Conservation (phyloP, 23 tunicate species). For the Ciona savignyi region DNA sequence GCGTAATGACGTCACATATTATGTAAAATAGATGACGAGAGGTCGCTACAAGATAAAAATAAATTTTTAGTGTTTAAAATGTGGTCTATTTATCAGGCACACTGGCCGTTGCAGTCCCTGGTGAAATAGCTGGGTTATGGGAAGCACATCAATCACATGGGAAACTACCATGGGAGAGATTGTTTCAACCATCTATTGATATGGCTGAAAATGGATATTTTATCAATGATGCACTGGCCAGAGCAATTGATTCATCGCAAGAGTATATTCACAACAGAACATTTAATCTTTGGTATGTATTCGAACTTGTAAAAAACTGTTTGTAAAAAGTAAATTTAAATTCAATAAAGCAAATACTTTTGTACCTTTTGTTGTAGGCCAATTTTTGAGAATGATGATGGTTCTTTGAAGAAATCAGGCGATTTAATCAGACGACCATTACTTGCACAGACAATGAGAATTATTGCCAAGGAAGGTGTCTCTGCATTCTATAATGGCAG, state of each 20-base stretch:
- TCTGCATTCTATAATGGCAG: constrained; percentile 70
- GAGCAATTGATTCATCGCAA: constrained; percentile 23
- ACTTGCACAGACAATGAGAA: constrained; percentile 70
- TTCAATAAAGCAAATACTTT: no score
- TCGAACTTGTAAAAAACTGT: no score
- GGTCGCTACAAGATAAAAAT: no score
- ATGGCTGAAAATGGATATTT: constrained; percentile 58
- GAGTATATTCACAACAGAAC: constrained; percentile 28
- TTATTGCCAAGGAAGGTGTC: constrained; percentile 66
- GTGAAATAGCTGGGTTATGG: constrained; percentile 90
- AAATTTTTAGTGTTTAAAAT: no score
- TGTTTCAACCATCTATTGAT: constrained; percentile 80
- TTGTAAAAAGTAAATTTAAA: no score
- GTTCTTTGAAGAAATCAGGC: constrained; percentile 72
- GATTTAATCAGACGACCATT: constrained; percentile 61
- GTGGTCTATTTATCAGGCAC: constrained; percentile 49
- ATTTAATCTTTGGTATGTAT: constrained; percentile 61
- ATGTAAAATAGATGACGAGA: no score
- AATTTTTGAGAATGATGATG: constrained; percentile 71
- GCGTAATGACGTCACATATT: no score
- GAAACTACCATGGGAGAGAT: constrained; percentile 63
- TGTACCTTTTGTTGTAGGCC: constrained; percentile 38
- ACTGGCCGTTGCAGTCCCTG: constrained; percentile 66
- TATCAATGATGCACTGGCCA: constrained; percentile 30
- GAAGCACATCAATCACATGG: constrained; percentile 88